These are phyloP conservation scores for Calycopis cecrops DNA, from an alignment of 1,140 invertebrate species.

Conservation along the genomic window DNA sequence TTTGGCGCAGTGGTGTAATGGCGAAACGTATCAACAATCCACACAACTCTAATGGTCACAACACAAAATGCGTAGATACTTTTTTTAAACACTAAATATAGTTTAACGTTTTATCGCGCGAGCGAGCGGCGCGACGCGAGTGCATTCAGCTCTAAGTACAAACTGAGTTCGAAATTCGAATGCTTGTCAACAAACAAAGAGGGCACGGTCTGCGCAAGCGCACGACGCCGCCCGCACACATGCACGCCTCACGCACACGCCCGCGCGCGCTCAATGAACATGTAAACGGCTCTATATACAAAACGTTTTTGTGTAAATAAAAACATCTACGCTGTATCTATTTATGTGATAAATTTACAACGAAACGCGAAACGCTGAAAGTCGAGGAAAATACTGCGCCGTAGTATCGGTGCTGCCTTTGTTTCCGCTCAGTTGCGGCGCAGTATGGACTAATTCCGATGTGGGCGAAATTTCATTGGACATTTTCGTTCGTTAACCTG, in stretches of 20 bases:
- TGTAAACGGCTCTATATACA: slow-evolving; percentile 46
- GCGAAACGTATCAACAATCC: slow-evolving; percentile 9
- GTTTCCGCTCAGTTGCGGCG: too few relatives aligned
- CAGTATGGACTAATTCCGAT: too few relatives aligned
- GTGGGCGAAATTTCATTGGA: too few relatives aligned
- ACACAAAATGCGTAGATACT: slow-evolving; percentile 16
- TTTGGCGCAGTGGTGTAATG: slow-evolving; percentile 34
- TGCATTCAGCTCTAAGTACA: slow-evolving; percentile 40
- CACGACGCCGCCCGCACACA: slow-evolving; percentile 50
- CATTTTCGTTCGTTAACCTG: too few relatives aligned
- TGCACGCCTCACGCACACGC: slow-evolving; percentile 41
- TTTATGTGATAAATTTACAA: slow-evolving; percentile 16
- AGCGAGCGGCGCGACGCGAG: slow-evolving; percentile 37
- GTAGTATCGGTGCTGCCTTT: too few relatives aligned
- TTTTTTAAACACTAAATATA: slow-evolving; percentile 9
- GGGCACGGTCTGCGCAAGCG: slow-evolving; percentile 54
- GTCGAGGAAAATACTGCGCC: slow-evolving; percentile 6
- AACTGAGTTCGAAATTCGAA: slow-evolving; percentile 28
- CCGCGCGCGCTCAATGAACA: slow-evolving; percentile 55
- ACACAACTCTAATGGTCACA: slow-evolving; percentile 4
- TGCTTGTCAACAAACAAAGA: slow-evolving; percentile 74
- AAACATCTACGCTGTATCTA: slow-evolving; percentile 15
- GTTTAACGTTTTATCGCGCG: slow-evolving; percentile 3
- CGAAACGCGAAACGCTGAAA: slow-evolving; percentile 12
- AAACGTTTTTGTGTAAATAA: slow-evolving; percentile 22